Percentiles rank a stretch among this genome's conserved stretches.
Conservation (phyloP, 2,888 invertebrate species). For the Griposia aprilina region DNA sequence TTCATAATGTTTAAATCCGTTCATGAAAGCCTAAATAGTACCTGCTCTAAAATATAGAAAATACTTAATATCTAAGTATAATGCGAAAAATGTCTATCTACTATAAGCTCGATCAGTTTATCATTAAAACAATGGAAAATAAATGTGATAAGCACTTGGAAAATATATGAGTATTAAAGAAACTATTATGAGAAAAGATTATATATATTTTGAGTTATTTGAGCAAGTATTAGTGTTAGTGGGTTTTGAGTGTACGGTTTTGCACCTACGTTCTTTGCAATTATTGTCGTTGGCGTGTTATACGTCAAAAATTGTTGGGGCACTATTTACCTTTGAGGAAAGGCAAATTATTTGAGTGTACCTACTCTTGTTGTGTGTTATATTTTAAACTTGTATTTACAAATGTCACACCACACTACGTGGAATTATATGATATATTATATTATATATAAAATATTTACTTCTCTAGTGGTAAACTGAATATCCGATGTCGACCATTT, state of each 20-base stretch:
- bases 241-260: constrained; percentile 12
- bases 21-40: constrained; percentile 66
- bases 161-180: constrained; percentile 4
- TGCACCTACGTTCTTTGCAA: constrained; percentile 36
- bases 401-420: constrained; percentile 51
- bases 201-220: constrained; percentile 50
- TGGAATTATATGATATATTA: constrained; percentile 41
- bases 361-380: constrained; percentile 30
- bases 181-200: constrained; percentile 10
- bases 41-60: constrained; percentile 60
- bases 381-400: constrained; percentile 35
- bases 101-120: constrained; percentile 32
- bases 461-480: constrained; percentile 26
- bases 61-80: constrained; percentile 32
- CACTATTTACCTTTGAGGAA: constrained; percentile 30
- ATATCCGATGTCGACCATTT: constrained; percentile 34
- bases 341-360: constrained; percentile 33
- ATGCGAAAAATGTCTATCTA: constrained; percentile 19
- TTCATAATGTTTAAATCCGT: constrained; percentile 23
- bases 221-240: constrained; percentile 7
- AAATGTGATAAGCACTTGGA: constrained; percentile 44
- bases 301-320: constrained; percentile 13
- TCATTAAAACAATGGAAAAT: constrained; percentile 30
- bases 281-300: constrained; percentile 16
- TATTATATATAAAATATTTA: constrained; percentile 28